Evolutionary conservation across 1,140 invertebrate species (phyloP), one percentile per base, ranked within the genome.

Genomic region (Lutraria rhynchaena): DNA sequence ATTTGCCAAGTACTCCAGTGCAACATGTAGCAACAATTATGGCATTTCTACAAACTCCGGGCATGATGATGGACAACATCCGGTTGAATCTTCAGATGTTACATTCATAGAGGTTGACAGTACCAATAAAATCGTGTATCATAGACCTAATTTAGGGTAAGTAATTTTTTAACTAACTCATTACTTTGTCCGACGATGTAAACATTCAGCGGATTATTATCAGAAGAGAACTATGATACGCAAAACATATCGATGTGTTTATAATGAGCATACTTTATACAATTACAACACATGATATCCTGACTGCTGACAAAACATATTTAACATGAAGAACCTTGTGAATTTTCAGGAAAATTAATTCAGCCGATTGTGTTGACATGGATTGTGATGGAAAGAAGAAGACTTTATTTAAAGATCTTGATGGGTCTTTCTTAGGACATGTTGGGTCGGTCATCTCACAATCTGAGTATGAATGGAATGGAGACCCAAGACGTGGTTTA

Each of bases 331-430:
- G n/a, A n/a, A 41, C 37, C 15, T 41, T 15, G 5, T 7, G 5
- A 41, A 5, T 70, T 77, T 81, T 41, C 82, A 91, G 90, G 0
- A 85, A 85, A 61, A 86, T 90, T 33, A 91, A 91, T 65, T 83
- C 88, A 11, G 73, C 89, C 11, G 89, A 90, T 49, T 91, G 90
- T 81, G 87, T 90, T 4, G 90, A 91, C 71, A 92, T 92, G 91
- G 89, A 90, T 57, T 92, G 91, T 84, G 91, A 92, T 76, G 91
- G 63, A 3, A 53, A 86, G 51, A 90, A 91, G 70, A 92, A 92
- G 57, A 67, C 57, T n/a, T 35, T 92, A 27, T 55, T 92, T 0
- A 71, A 61, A 19, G 91, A 92, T 65, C 19, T 65, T 13, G 91
- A 92, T 81, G 90, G 90, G 0, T 82, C 87, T 11, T 86, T 91